Conservation (phyloP, 2,888 invertebrate genomes). For the Nomada ruficornis region DNA sequence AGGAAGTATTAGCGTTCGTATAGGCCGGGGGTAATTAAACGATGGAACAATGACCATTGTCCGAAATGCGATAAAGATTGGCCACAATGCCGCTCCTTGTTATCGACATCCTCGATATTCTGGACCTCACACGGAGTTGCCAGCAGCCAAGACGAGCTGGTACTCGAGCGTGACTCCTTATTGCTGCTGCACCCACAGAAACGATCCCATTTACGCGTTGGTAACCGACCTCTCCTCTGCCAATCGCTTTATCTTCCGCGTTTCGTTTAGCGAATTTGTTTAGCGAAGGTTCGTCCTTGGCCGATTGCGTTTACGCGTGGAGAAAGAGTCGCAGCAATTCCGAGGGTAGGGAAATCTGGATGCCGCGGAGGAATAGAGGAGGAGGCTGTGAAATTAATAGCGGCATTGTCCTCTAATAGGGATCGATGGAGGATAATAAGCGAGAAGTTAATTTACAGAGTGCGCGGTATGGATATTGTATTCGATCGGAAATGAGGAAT, state of each 20-base stretch:
- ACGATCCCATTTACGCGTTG: slow-evolving; percentile 34
- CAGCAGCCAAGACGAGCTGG: slow-evolving; percentile 55
- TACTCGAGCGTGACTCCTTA: slow-evolving; percentile 58
- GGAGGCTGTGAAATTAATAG: too few species aligned
- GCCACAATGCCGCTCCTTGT: slow-evolving; percentile 63
- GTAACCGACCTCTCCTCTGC: background rate
- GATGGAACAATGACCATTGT: slow-evolving; percentile 69
- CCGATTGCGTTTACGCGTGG: background rate
- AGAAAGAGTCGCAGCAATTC: too few species aligned
- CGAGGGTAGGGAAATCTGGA: too few species aligned
- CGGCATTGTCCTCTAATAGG: too few species aligned
- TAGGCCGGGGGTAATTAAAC: slow-evolving; percentile 61
- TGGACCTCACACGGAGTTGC: slow-evolving; percentile 64
- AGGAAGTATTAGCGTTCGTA: slow-evolving; percentile 47
- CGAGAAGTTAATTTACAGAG: too few species aligned
- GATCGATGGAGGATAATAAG: too few species aligned
- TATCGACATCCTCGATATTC: slow-evolving; percentile 55
- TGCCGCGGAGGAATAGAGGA: too few species aligned
- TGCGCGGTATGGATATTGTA: too few species aligned
- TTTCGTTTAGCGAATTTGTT: background rate
- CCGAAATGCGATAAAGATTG: slow-evolving; percentile 66
- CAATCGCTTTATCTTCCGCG: slow-evolving; percentile 13
- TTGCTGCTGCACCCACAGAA: slow-evolving; percentile 43
- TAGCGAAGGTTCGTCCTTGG: background rate
- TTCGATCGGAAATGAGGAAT: too few species aligned